Evolutionary conservation across 2,797 vertebrate genomes (phyloP).

Genomic region (Ispidina picta): DNA sequence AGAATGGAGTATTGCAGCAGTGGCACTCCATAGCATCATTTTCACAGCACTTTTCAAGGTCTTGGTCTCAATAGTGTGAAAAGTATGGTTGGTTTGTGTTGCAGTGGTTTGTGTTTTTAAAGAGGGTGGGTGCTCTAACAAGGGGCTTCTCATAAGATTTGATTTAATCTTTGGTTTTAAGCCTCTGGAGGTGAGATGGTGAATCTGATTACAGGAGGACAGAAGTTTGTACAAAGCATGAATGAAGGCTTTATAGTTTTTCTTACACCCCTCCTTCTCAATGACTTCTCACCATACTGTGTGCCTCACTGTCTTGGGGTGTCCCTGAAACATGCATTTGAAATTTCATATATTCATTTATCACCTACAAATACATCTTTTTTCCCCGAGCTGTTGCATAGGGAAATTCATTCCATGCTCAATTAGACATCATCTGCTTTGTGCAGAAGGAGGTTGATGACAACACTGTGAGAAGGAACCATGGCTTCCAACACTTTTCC

Average conservation of each 20-base stretch:
- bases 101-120: background rate
- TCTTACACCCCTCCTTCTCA: background rate
- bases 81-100: background rate
- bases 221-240: background rate
- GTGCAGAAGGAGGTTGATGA: background rate
- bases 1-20: background rate
- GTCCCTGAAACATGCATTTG: background rate
- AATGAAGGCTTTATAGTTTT: constrained; percentile 29
- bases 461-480: background rate
- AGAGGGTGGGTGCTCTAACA: background rate
- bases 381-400: background rate
- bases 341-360: background rate
- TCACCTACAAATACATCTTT: background rate
- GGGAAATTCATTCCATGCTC: background rate
- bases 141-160: background rate
- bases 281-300: background rate
- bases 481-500: background rate
- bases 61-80: background rate
- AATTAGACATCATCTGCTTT: background rate
- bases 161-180: constrained; percentile 8
- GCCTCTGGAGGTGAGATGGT: background rate
- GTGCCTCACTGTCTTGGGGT: background rate
- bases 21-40: background rate
- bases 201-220: constrained; percentile 9
- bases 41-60: background rate